A percentile compares a stretch with the other conserved stretches of the same genome.
Conservation (phyloP, 1,140 invertebrate genomes). For the Mercenaria mercenaria region DNA sequence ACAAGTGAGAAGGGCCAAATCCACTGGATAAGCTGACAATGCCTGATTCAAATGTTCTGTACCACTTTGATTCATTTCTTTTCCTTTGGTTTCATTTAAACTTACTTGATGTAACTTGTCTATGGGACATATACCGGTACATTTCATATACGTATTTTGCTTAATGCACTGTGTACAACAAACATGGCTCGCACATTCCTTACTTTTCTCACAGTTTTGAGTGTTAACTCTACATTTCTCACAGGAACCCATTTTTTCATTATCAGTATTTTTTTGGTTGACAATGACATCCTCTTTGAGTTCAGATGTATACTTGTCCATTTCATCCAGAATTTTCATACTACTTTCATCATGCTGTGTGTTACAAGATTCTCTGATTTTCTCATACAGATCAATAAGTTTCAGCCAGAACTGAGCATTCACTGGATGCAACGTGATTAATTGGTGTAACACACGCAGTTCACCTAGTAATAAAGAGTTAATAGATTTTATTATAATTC, state of each 20-base stretch:
- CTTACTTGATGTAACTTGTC: neutral
- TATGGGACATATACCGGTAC: neutral
- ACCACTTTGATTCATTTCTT: neutral
- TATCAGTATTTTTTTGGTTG: neutral
- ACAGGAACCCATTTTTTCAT: neutral
- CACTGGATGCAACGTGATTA: constrained; percentile 34
- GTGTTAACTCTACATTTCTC: neutral
- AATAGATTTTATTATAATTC: too few species aligned
- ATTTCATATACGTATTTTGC: too few species aligned
- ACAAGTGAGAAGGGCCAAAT: constrained; percentile 53
- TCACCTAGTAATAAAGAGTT: too few species aligned
- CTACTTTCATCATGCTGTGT: neutral
- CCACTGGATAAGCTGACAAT: constrained; percentile 13
- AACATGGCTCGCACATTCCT: neutral
- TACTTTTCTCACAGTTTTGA: neutral
- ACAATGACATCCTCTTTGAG: neutral
- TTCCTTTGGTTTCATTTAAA: neutral
- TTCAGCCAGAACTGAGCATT: constrained; percentile 67
- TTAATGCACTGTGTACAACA: neutral
- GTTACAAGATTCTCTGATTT: neutral
- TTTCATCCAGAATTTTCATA: neutral
- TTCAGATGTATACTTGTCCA: neutral
- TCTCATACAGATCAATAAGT: constrained; percentile 30
- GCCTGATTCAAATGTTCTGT: neutral
- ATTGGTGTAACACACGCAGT: constrained; percentile 19